phyloP scores from a whole-genome alignment of 1,140 invertebrate species.

The Drosophila bipectinata region DNA sequence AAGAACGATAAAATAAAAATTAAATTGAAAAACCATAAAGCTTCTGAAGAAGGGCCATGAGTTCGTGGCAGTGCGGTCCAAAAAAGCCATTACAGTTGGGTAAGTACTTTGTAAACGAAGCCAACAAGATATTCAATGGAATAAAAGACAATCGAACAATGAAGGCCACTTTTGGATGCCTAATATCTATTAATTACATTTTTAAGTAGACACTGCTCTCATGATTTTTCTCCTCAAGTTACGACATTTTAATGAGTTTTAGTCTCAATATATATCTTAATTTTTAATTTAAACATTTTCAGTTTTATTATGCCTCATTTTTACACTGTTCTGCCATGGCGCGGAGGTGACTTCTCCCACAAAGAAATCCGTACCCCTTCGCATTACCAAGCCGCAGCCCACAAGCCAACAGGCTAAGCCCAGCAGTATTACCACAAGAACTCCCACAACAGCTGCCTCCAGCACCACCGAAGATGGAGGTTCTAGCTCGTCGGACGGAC shows the following conservation, averaged over 20 bases:
- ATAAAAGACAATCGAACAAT: conserved; percentile 15
- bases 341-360: conserved; percentile 25
- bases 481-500: conserved; percentile 28
- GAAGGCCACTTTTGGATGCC: conserved; percentile 2
- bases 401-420: conserved; percentile 34
- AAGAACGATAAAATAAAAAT: conserved; percentile 11
- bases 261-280: background rate
- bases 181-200: too few species aligned
- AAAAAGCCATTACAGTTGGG: conserved; percentile 46
- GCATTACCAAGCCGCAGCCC: conserved; percentile 71
- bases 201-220: background rate
- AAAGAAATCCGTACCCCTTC: conserved; percentile 54
- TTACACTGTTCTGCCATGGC: conserved; percentile 36
- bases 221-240: too few species aligned
- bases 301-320: conserved; percentile 37
- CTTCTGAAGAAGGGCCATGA: conserved; percentile 12
- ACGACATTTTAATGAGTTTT: background rate
- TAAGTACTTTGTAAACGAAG: conserved; percentile 34
- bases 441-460: conserved; percentile 15
- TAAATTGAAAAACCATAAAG: conserved; percentile 28
- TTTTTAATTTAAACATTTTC: background rate
- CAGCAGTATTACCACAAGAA: conserved; percentile 29
- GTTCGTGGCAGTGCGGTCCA: conserved; percentile 11
- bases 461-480: conserved; percentile 34
- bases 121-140: conserved; percentile 11